Evolutionary conservation across 1,140 invertebrate genomes (phyloP).

Genomic region (Nephila pilipes): DNA sequence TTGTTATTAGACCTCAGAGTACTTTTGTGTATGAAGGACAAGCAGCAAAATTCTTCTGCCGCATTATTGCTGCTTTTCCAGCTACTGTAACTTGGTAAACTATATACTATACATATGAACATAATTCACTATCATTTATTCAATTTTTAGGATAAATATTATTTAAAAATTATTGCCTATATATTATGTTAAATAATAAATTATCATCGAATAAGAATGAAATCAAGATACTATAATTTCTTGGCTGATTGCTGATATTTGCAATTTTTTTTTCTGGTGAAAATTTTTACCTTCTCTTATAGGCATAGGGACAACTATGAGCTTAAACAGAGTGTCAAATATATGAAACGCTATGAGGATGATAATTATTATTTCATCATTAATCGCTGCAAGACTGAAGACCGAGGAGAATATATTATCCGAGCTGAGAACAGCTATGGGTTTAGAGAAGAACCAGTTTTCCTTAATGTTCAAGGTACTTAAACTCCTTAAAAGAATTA

Average conservation of each 20-base stretch:
- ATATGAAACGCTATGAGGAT: conserved; percentile 98
- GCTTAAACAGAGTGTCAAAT: conserved; percentile 98
- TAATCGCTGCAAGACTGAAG: conserved; percentile 95
- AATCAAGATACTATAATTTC: too few relatives aligned
- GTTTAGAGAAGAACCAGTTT: conserved; percentile 96
- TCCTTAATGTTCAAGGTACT: conserved; percentile 97
- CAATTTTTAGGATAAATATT: too few relatives aligned
- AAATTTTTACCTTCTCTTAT: conserved; percentile 3
- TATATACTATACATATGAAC: too few relatives aligned
- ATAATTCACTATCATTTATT: too few relatives aligned
- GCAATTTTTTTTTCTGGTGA: background rate
- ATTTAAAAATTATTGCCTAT: too few relatives aligned
- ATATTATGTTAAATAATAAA: too few relatives aligned
- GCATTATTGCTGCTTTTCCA: conserved; percentile 95
- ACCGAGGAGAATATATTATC: conserved; percentile 98
- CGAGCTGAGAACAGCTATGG: conserved; percentile 99
- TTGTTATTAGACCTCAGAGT: conserved; percentile 97
- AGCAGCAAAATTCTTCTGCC: conserved; percentile 97
- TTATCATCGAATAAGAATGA: too few relatives aligned
- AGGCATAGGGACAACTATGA: conserved; percentile 93
- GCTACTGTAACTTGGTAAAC: conserved; percentile 95
- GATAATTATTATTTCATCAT: conserved; percentile 99
- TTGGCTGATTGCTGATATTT: background rate
- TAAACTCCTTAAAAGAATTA: background rate
- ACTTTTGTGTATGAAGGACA: conserved; percentile 98